Evolutionary conservation across 2,888 invertebrate genomes (phyloP).

Genomic region (Melinaea marsaeus): DNA sequence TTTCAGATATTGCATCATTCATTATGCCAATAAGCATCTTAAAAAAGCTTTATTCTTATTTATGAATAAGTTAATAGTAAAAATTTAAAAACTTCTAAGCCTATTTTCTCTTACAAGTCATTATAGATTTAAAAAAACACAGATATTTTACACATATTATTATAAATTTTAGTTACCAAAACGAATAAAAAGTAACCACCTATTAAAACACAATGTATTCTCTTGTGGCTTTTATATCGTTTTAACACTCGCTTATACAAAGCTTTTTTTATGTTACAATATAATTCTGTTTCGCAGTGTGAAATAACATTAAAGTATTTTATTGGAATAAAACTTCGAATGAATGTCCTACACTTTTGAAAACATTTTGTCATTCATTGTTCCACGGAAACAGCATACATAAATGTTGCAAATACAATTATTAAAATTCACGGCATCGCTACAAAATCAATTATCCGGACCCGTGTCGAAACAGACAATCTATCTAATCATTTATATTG

Average conservation of each 20-base stretch:
- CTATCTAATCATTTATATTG: no score
- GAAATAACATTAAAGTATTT: conserved; percentile 6
- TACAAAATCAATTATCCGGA: conserved; percentile 8
- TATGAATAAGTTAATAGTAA: no score
- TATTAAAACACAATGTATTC: conserved; percentile 6
- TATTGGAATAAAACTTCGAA: neutral
- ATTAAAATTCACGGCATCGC: conserved; percentile 17
- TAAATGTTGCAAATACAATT: conserved; percentile 14
- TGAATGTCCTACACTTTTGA: neutral
- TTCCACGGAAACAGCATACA: conserved; percentile 12
- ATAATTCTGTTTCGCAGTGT: conserved; percentile 2
- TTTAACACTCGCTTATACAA: conserved; percentile 9
- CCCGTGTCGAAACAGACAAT: neutral
- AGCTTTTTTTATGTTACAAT: neutral
- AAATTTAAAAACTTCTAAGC: no score
- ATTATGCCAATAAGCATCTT: no score
- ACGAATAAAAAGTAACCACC: neutral
- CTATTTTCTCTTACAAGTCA: no score
- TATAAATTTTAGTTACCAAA: neutral
- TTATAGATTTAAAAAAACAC: no score
- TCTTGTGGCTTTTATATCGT: conserved; percentile 3
- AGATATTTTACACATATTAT: neutral
- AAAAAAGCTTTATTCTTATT: no score
- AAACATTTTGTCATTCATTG: conserved; percentile 6
- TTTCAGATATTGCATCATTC: no score